phyloP scores from a whole-genome alignment of 2,888 invertebrate species.

The Caenorhabditis imperialis region DNA sequence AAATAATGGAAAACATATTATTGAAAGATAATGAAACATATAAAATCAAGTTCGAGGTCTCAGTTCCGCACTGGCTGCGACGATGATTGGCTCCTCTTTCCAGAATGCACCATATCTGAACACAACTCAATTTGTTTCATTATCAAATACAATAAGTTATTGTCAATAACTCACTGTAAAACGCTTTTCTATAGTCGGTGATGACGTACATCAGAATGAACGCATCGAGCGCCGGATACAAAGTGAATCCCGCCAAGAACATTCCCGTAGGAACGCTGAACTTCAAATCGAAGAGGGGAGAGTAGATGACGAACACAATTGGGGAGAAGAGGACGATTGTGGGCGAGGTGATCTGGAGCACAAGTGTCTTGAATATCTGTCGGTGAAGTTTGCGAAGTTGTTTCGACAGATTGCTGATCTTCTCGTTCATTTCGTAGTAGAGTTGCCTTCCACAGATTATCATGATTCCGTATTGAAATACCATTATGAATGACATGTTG shows the following conservation, averaged over 20 bases:
- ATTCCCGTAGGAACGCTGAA: neutral
- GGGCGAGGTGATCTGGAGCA: neutral
- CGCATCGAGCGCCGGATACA: no score
- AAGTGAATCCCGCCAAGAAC: neutral
- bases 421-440: conserved; percentile 11
- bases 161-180: neutral
- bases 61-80: no score
- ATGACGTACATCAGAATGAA: no score
- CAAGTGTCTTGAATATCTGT: conserved; percentile 10
- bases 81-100: no score
- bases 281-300: neutral
- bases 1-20: no score
- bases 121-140: no score
- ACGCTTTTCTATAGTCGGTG: no score
- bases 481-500: conserved; percentile 19
- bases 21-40: no score
- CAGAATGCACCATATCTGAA: no score
- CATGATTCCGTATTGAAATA: conserved; percentile 18
- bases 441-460: conserved; percentile 14
- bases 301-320: neutral
- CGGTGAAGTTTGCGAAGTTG: conserved; percentile 11
- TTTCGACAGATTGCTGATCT: neutral
- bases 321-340: conserved; percentile 1
- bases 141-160: no score
- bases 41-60: no score